Conservation (phyloP, 2,113 vertebrate species). For the Uria lomvia region DNA sequence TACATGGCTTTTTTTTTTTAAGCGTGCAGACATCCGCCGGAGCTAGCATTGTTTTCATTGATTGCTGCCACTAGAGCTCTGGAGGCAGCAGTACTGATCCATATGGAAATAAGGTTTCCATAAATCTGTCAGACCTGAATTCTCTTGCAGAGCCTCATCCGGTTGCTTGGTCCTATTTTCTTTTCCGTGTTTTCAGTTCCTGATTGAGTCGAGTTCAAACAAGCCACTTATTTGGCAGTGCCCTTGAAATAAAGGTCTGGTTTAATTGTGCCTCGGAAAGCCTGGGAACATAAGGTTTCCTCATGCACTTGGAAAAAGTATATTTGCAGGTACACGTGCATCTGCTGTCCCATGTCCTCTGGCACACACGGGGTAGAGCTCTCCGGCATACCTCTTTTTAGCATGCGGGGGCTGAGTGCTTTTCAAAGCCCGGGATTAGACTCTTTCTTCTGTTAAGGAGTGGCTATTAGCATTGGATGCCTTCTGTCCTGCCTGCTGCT, state of each 20-base stretch:
- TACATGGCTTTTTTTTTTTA: background rate
- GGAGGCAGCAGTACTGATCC: slow-evolving; percentile 29
- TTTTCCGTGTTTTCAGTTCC: slow-evolving; percentile 31
- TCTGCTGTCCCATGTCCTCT: slow-evolving; percentile 20
- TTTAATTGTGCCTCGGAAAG: slow-evolving; percentile 10
- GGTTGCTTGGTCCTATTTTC: slow-evolving; percentile 22
- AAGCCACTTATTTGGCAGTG: slow-evolving; percentile 32
- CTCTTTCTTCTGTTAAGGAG: slow-evolving; percentile 33
- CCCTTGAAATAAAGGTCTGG: slow-evolving; percentile 19
- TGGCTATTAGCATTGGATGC: slow-evolving; percentile 54
- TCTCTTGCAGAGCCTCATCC: slow-evolving; percentile 50
- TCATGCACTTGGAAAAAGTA: background rate
- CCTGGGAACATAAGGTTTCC: slow-evolving; percentile 22
- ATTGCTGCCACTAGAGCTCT: background rate
- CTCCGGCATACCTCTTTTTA: slow-evolving; percentile 4
- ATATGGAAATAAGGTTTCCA: slow-evolving; percentile 57
- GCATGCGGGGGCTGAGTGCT: slow-evolving; percentile 7
- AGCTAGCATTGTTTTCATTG: slow-evolving; percentile 33
- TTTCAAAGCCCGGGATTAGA: slow-evolving; percentile 51
- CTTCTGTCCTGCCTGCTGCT: slow-evolving; percentile 61
- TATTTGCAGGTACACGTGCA: background rate
- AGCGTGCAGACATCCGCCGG: background rate
- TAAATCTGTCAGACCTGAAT: slow-evolving; percentile 60
- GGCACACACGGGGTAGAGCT: background rate
- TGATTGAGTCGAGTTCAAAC: slow-evolving; percentile 40